phyloP scores from a whole-genome alignment of 1,140 invertebrate species.

The Lamellibrachia luymesi region DNA sequence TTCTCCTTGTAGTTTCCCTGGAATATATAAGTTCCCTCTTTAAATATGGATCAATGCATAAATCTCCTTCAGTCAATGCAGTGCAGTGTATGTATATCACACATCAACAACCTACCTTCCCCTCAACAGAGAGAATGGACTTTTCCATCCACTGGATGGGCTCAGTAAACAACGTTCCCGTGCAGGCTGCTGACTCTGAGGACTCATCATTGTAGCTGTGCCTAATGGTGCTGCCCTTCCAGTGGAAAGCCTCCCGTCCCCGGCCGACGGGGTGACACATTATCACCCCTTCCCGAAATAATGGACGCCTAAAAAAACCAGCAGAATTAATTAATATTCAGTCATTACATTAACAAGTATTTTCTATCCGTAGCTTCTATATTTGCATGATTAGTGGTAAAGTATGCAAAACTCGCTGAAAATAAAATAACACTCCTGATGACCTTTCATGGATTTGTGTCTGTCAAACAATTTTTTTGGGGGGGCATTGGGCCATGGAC shows the following conservation, averaged over 20 bases:
- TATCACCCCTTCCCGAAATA: constrained; percentile 36
- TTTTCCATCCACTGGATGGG: constrained; percentile 45
- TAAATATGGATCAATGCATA: neutral
- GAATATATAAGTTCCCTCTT: neutral
- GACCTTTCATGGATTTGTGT: neutral
- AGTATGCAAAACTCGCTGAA: neutral
- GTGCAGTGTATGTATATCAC: neutral
- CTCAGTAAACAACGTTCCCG: constrained; percentile 42
- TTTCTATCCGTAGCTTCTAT: neutral
- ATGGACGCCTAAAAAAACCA: constrained; percentile 29
- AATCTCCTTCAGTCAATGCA: neutral
- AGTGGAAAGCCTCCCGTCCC: constrained; percentile 44
- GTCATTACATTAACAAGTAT: neutral
- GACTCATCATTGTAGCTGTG: neutral
- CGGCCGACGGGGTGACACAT: constrained; percentile 35
- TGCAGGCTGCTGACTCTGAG: neutral
- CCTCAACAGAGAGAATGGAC: constrained; percentile 33
- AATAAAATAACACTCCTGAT: neutral
- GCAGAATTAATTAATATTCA: neutral
- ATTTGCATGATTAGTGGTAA: neutral
- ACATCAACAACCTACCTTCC: constrained; percentile 36
- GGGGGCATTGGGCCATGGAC: too few relatives aligned
- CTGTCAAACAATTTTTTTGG: neutral
- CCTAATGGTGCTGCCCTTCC: constrained; percentile 27
- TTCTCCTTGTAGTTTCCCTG: neutral